Percentiles rank a stretch among this genome's conserved stretches.
phyloP scores from a whole-genome alignment of 2,797 vertebrate species.

The Coccyzus lansbergi region DNA sequence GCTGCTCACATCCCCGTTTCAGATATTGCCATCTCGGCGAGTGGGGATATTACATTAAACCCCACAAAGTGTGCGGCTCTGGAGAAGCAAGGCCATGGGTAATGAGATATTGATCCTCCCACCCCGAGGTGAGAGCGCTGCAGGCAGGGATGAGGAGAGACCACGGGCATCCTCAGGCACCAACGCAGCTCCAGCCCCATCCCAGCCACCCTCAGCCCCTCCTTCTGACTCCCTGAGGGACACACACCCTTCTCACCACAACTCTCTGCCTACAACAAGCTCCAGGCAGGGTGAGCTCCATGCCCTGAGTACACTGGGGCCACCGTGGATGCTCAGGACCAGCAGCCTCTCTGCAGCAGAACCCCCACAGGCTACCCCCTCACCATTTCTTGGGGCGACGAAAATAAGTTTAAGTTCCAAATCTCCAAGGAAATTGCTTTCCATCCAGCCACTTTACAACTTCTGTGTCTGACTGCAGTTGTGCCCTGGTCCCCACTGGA shows the following conservation, averaged over 20 bases:
- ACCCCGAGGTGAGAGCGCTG: neutral
- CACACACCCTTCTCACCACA: fast-evolving
- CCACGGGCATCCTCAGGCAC: neutral
- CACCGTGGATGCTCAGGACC: fast-evolving
- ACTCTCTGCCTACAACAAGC: too few relatives aligned
- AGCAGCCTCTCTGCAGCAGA: neutral
- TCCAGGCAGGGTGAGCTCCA: neutral
- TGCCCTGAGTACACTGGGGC: too few relatives aligned
- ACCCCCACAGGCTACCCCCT: too few relatives aligned
- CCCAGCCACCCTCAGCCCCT: too few relatives aligned
- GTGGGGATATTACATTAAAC: neutral
- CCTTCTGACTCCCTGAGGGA: neutral
- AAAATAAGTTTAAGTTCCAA: neutral
- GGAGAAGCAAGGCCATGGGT: neutral
- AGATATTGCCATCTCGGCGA: neutral
- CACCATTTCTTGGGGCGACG: fast-evolving
- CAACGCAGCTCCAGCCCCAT: neutral
- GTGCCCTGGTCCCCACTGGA: neutral
- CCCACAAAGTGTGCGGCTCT: neutral
- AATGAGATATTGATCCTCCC: conserved; percentile 26
- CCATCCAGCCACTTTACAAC: neutral
- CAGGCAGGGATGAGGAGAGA: neutral
- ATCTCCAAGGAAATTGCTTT: neutral
- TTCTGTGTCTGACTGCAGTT: neutral
- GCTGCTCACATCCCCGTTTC: conserved; percentile 18